phyloP scores from a whole-genome alignment of 2,113 vertebrate genomes.

The Eonycteris spelaea region DNA sequence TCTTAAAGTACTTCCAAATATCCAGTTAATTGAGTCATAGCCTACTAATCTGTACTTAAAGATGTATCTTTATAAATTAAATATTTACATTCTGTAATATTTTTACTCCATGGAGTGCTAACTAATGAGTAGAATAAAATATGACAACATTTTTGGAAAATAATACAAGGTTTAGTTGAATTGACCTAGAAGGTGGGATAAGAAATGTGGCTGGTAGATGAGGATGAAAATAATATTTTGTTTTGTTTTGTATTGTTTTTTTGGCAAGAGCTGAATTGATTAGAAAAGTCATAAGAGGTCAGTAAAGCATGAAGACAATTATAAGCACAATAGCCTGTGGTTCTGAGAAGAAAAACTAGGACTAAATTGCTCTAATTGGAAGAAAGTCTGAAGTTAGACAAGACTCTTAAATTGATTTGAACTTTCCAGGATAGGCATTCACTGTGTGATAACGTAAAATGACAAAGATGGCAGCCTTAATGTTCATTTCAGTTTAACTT shows the following conservation, averaged over 20 bases:
- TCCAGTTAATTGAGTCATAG: background rate
- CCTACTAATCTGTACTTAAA: background rate
- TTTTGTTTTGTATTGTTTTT: background rate
- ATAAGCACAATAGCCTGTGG: background rate
- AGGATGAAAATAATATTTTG: background rate
- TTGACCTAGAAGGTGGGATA: background rate
- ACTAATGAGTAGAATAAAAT: background rate
- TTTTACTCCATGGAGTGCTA: background rate
- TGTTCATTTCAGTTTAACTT: background rate
- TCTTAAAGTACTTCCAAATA: background rate
- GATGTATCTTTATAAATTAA: background rate
- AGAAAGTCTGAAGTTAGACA: background rate
- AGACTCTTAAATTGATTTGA: background rate
- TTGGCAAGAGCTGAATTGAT: background rate
- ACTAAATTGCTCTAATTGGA: background rate
- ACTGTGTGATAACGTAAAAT: background rate
- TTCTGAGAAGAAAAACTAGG: background rate
- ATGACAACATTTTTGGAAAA: background rate
- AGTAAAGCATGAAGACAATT: background rate
- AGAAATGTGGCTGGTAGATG: background rate
- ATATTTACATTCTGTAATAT: background rate
- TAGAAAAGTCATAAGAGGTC: background rate
- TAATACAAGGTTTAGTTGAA: background rate
- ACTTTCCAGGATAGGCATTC: background rate
- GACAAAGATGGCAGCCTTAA: background rate